Conservation (phyloP, 2,113 vertebrate genomes). For the Balaeniceps rex region DNA sequence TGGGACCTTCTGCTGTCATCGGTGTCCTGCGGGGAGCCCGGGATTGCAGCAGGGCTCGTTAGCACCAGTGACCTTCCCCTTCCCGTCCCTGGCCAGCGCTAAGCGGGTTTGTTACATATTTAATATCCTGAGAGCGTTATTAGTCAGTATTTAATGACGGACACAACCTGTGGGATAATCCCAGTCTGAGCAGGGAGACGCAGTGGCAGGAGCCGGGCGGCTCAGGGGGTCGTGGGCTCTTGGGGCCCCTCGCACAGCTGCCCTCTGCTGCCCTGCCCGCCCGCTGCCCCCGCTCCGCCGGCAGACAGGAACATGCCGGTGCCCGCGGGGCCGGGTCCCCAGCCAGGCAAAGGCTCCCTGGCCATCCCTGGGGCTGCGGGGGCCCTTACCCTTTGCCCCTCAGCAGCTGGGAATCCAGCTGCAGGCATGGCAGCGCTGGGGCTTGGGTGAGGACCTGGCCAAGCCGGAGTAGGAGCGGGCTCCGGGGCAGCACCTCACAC, state of each 20-base stretch:
- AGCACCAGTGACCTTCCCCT: slow-evolving; percentile 30
- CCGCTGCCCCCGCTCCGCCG: accelerated
- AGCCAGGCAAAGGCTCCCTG: neutral
- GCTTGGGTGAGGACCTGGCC: slow-evolving; percentile 68
- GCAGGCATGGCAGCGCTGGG: slow-evolving; percentile 44
- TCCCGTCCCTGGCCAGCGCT: neutral
- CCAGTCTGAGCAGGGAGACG: neutral
- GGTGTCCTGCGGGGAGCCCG: accelerated
- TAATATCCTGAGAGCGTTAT: slow-evolving; percentile 64
- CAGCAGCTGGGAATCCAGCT: accelerated
- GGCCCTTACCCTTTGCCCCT: neutral
- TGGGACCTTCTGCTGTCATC: neutral
- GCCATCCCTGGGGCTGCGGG: accelerated
- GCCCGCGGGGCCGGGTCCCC: neutral
- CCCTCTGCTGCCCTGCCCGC: neutral
- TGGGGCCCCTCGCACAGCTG: neutral
- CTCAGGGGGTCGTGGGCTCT: neutral
- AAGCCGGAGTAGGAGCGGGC: slow-evolving; percentile 48
- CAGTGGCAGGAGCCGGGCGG: accelerated
- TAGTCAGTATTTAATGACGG: slow-evolving; percentile 50
- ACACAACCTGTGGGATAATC: slow-evolving; percentile 65
- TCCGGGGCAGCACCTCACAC: neutral
- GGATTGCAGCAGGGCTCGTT: neutral
- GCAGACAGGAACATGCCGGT: accelerated
- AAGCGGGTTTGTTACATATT: slow-evolving; percentile 66